phyloP scores from a whole-genome alignment of 2,797 vertebrate species.

The Sebastes goodei region DNA sequence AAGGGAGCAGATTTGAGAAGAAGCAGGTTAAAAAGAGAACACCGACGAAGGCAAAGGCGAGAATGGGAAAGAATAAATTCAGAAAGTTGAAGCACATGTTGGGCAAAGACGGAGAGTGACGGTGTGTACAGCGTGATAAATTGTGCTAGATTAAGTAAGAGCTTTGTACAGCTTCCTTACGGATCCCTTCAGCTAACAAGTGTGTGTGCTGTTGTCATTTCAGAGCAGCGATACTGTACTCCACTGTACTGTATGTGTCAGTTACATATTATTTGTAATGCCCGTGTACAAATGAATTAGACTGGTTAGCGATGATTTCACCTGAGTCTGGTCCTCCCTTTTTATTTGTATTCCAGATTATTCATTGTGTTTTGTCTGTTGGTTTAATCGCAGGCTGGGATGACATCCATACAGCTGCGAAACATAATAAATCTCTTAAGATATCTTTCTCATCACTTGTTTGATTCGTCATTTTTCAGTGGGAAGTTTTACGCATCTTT shows the following conservation, averaged over 20 bases:
- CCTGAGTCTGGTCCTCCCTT: neutral
- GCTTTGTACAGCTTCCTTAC: constrained; percentile 6
- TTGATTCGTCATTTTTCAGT: constrained; percentile 2
- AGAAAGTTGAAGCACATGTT: constrained; percentile 74
- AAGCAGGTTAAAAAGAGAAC: constrained; percentile 64
- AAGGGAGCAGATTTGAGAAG: constrained; percentile 73
- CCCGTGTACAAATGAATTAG: constrained; percentile 16
- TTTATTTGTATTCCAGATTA: constrained; percentile 49
- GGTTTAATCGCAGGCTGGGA: constrained; percentile 4
- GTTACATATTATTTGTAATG: constrained; percentile 7
- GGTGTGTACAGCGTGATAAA: constrained; percentile 12
- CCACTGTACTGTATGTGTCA: neutral
- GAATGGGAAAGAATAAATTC: constrained; percentile 83
- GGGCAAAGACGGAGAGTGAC: constrained; percentile 39
- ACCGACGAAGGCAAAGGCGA: constrained; percentile 56
- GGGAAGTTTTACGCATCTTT: neutral
- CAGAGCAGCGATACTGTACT: neutral
- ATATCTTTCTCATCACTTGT: constrained; percentile 30
- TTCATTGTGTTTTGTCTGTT: constrained; percentile 41
- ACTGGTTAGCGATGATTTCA: neutral
- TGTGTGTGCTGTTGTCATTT: neutral
- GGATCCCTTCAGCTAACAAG: neutral
- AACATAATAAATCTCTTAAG: constrained; percentile 68
- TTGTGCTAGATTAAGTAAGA: constrained; percentile 13
- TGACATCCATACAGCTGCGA: constrained; percentile 16